Evolutionary conservation across 2,113 vertebrate genomes (phyloP).

Genomic region (Vulpes lagopus): DNA sequence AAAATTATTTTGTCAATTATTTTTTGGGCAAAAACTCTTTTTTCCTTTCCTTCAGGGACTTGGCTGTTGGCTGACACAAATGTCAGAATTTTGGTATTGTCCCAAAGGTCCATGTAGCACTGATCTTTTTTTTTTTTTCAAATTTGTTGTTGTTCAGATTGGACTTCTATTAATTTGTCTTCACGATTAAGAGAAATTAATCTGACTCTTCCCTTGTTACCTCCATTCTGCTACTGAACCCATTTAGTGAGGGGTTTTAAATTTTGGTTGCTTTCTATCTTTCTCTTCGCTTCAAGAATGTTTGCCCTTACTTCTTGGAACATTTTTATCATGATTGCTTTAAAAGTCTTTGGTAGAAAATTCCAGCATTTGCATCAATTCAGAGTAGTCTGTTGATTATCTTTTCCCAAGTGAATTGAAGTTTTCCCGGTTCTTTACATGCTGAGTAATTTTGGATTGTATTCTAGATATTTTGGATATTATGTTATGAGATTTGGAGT

Average conservation of each 20-base stretch:
- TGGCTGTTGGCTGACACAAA: background rate
- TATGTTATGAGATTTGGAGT: slow-evolving; percentile 29
- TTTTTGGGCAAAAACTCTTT: background rate
- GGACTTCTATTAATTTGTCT: background rate
- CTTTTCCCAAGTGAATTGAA: background rate
- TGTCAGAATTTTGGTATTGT: background rate
- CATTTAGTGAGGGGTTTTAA: background rate
- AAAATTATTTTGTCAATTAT: slow-evolving; percentile 19
- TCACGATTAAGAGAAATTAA: background rate
- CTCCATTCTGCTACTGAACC: background rate
- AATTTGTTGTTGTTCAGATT: background rate
- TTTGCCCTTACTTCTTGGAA: background rate
- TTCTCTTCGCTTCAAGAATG: slow-evolving; percentile 13
- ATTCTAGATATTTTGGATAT: slow-evolving; percentile 16
- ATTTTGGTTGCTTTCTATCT: background rate
- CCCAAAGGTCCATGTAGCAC: background rate
- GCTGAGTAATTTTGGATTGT: slow-evolving; percentile 16
- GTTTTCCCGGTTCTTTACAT: background rate
- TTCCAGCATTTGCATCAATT: background rate
- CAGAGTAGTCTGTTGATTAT: background rate
- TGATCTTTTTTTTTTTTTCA: background rate
- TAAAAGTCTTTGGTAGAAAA: slow-evolving; percentile 2
- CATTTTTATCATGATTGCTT: background rate
- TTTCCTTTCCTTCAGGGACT: background rate
- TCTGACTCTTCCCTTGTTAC: background rate